phyloP scores from a whole-genome alignment of 2,113 vertebrate species.

The Mellivora capensis region DNA sequence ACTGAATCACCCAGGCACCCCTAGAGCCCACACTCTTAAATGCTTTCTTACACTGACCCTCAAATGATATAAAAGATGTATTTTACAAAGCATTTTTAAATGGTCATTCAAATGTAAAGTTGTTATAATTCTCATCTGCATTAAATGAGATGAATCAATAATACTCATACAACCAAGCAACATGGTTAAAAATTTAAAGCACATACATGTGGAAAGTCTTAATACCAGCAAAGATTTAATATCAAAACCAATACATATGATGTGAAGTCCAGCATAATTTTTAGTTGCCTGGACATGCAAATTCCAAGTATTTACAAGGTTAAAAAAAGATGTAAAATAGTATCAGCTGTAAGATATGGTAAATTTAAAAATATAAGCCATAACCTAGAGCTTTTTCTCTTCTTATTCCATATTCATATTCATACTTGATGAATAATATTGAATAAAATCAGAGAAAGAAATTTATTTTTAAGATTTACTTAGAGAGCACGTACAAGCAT shows the following conservation, averaged over 20 bases:
- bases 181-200: background rate
- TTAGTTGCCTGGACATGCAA: background rate
- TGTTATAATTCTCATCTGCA: background rate
- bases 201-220: background rate
- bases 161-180: background rate
- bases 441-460: background rate
- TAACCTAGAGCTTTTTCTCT: background rate
- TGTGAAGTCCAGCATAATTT: background rate
- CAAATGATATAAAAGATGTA: conserved; percentile 2
- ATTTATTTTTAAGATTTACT: background rate
- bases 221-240: background rate
- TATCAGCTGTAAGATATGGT: background rate
- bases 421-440: background rate
- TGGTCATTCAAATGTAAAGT: background rate
- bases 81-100: background rate
- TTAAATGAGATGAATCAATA: background rate
- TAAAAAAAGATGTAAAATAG: conserved; percentile 18
- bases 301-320: background rate
- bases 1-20: background rate
- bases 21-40: background rate
- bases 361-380: background rate
- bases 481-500: background rate
- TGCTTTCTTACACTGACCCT: background rate
- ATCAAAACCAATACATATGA: background rate
- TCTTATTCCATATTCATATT: background rate